Conservation (phyloP, 2,888 invertebrate species). For the Caenorhabditis angaria region DNA sequence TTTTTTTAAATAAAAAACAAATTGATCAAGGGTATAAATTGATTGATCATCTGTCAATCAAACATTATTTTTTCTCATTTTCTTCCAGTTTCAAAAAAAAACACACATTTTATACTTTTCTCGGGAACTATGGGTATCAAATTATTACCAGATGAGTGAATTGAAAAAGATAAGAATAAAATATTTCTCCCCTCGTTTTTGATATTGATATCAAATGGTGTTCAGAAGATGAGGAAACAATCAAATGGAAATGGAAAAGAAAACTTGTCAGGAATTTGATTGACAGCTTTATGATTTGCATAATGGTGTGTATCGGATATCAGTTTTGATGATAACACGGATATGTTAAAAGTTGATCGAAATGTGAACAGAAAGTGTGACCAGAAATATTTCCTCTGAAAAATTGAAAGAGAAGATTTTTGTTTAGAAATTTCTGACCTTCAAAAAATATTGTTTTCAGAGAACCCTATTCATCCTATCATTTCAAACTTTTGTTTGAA, state of each 20-base stretch:
- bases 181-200: background rate
- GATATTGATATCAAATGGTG: background rate
- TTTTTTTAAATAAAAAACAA: background rate
- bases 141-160: conserved; percentile 1
- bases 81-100: background rate
- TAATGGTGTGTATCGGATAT: background rate
- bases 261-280: background rate
- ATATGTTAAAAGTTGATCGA: too few species aligned
- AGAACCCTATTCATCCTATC: too few species aligned
- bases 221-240: background rate
- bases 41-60: background rate
- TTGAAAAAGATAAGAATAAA: background rate
- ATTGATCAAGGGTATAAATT: background rate
- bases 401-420: too few species aligned
- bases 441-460: too few species aligned
- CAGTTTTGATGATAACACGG: too few species aligned
- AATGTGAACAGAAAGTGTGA: too few species aligned
- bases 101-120: too few species aligned
- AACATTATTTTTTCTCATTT: background rate
- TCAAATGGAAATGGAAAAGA: too few species aligned
- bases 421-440: too few species aligned
- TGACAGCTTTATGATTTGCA: background rate
- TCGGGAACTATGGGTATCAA: background rate
- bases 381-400: too few species aligned
- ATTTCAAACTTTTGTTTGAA: too few species aligned